Evolutionary conservation across 30 jellyfish, hydroid and myxozoan species (phyloP).

Genomic region (Morbakka virulenta): DNA sequence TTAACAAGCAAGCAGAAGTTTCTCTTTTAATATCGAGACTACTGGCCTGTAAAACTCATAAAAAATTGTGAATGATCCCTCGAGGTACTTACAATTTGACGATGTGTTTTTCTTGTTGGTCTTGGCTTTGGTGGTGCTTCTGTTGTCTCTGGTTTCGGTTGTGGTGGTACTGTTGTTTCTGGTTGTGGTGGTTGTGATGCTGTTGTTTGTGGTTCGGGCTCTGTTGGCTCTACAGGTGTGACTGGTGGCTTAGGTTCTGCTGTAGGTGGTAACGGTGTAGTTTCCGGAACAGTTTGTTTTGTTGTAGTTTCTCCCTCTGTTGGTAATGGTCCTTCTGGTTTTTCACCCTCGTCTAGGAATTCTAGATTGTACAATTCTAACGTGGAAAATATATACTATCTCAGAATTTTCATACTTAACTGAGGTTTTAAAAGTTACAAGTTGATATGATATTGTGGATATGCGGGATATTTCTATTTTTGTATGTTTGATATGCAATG

Average conservation of each 20-base stretch:
- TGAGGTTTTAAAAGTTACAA: too few relatives aligned
- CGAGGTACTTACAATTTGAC: too few relatives aligned
- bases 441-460: neutral
- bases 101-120: neutral
- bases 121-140: neutral
- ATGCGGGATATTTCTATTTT: too few relatives aligned
- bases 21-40: too few relatives aligned
- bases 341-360: neutral
- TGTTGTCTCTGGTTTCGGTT: neutral
- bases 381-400: too few relatives aligned
- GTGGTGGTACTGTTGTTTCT: neutral
- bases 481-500: too few relatives aligned
- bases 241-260: neutral
- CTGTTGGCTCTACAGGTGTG: neutral
- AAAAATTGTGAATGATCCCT: too few relatives aligned
- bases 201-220: neutral
- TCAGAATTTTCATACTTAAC: too few relatives aligned
- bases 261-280: neutral
- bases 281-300: neutral
- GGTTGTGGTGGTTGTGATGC: neutral
- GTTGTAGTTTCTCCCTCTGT: neutral
- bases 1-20: too few relatives aligned
- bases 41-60: too few relatives aligned
- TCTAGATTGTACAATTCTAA: neutral
- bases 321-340: too few relatives aligned